phyloP scores from a whole-genome alignment of 2,113 vertebrate species.

The Varanus komodoensis region DNA sequence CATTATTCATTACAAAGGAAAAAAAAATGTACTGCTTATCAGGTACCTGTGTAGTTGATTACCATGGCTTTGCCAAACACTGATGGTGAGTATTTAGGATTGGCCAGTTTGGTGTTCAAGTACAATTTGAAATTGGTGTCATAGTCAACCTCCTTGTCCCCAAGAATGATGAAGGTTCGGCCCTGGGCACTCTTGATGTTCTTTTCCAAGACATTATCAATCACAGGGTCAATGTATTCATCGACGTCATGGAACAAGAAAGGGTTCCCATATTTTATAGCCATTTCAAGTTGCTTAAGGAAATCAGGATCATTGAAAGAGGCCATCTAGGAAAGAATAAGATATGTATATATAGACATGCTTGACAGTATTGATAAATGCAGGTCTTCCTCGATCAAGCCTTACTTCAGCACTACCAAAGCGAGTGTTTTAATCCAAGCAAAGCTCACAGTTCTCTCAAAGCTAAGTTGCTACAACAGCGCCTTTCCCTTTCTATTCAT shows the following conservation, averaged over 20 bases:
- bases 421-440: too few species aligned
- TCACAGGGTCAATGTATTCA: conserved; percentile 95
- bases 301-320: conserved; percentile 97
- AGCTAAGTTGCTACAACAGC: background rate
- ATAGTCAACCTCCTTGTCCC: conserved; percentile 95
- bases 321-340: conserved; percentile 81
- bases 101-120: conserved; percentile 92
- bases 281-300: conserved; percentile 92
- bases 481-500: too few species aligned
- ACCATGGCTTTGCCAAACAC: conserved; percentile 97
- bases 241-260: conserved; percentile 95
- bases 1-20: too few species aligned
- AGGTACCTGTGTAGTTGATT: conserved; percentile 95
- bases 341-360: conserved; percentile 17
- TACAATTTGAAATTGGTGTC: conserved; percentile 93
- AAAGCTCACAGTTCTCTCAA: background rate
- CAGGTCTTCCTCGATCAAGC: background rate
- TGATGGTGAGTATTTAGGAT: conserved; percentile 91
- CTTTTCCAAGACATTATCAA: conserved; percentile 93
- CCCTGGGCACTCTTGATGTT: conserved; percentile 87
- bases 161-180: conserved; percentile 85
- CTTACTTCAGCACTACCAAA: background rate
- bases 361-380: background rate
- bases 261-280: conserved; percentile 93
- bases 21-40: background rate